phyloP scores from a whole-genome alignment of 92 coral and sea anemone species.

The Porites cylindrica region DNA sequence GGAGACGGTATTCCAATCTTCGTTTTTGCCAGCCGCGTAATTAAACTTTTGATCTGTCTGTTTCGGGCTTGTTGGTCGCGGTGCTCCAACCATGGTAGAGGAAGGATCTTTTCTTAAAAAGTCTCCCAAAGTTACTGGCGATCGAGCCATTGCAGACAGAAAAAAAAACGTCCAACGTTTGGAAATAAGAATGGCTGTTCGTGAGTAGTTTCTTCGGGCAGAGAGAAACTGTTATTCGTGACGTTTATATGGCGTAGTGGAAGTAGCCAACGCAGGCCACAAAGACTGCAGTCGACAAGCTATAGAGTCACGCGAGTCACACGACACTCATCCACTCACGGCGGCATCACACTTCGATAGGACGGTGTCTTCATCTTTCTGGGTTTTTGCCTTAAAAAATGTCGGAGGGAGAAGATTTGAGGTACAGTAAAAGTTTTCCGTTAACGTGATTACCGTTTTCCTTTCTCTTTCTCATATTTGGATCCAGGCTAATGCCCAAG shows the following conservation, averaged over 20 bases:
- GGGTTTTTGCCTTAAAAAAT: background rate
- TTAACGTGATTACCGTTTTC: background rate
- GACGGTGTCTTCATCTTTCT: background rate
- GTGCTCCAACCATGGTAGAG: constrained; percentile 67
- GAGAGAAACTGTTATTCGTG: background rate
- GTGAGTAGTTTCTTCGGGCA: no score
- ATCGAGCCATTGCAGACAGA: constrained; percentile 60
- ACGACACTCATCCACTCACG: no score
- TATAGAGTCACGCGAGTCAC: no score
- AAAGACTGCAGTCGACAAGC: no score
- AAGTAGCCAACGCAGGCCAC: background rate
- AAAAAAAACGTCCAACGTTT: background rate
- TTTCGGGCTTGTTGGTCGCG: constrained; percentile 85
- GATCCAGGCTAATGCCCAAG: no score
- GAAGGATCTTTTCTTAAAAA: constrained; percentile 79
- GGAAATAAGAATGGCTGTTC: no score
- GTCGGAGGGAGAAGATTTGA: constrained; percentile 15
- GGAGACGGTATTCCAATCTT: constrained; percentile 87
- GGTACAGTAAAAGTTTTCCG: background rate
- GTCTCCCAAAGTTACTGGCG: constrained; percentile 85
- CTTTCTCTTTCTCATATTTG: background rate
- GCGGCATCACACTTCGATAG: no score
- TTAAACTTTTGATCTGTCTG: constrained; percentile 70
- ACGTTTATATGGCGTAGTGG: background rate
- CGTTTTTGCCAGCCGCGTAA: constrained; percentile 65